Conservation (phyloP, 1,140 invertebrate genomes). For the Eupristina koningsbergeri region DNA sequence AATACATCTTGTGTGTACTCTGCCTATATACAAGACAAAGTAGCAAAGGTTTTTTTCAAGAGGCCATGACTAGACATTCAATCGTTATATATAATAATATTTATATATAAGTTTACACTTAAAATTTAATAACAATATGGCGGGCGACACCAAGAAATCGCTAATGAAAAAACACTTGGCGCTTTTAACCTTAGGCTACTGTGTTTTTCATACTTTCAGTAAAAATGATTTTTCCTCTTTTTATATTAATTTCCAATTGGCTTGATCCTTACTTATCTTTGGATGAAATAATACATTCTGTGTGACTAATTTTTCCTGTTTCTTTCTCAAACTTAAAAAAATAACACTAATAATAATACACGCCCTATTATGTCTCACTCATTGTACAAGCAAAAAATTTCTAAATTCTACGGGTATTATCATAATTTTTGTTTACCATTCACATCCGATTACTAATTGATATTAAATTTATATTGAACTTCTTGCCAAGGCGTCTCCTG, state of each 20-base stretch:
- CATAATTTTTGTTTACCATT: slow-evolving; percentile 20
- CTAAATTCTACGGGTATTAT: slow-evolving; percentile 44
- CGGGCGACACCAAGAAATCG: slow-evolving; percentile 68
- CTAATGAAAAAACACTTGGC: slow-evolving; percentile 63
- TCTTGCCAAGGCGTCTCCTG: background rate
- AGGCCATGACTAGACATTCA: slow-evolving; percentile 74
- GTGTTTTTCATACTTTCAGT: slow-evolving; percentile 56
- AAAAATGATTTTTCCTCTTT: background rate
- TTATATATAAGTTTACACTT: slow-evolving; percentile 62
- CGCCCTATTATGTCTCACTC: slow-evolving; percentile 31
- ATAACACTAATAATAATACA: too few species aligned
- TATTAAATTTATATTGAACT: slow-evolving; percentile 26
- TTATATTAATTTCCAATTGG: background rate
- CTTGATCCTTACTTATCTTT: background rate
- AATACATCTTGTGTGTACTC: slow-evolving; percentile 49
- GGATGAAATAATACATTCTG: background rate
- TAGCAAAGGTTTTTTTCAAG: slow-evolving; percentile 65
- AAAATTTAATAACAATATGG: slow-evolving; percentile 73
- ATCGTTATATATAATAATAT: slow-evolving; percentile 60
- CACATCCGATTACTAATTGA: slow-evolving; percentile 40
- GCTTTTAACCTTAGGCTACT: slow-evolving; percentile 51
- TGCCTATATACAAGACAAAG: slow-evolving; percentile 55
- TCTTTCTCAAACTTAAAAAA: too few species aligned
- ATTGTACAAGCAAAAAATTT: slow-evolving; percentile 39
- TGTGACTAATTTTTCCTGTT: background rate